Conservation (phyloP, 1,140 invertebrate genomes). For the Camponotus vicinus region DNA sequence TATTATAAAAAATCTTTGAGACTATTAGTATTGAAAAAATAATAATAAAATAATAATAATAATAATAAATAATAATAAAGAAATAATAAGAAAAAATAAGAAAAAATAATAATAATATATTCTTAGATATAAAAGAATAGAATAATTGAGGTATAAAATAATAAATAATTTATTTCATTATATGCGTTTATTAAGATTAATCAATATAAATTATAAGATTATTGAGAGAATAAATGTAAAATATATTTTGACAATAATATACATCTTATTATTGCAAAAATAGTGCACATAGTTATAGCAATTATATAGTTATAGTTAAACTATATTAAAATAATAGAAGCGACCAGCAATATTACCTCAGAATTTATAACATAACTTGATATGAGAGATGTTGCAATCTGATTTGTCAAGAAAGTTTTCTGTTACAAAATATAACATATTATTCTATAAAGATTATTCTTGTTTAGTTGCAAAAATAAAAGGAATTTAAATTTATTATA, state of each 20-base stretch:
- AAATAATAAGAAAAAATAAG: no score
- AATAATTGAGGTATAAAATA: neutral
- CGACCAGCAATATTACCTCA: neutral
- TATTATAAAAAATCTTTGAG: neutral
- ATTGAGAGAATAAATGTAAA: neutral
- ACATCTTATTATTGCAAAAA: neutral
- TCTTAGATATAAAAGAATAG: neutral
- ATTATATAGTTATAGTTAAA: no score
- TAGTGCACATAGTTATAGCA: neutral
- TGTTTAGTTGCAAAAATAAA: neutral
- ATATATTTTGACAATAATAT: neutral
- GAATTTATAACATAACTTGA: neutral
- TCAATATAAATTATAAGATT: neutral
- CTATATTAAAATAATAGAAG: neutral
- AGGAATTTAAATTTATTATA: neutral
- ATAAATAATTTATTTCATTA: constrained; percentile 1
- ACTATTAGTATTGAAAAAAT: neutral
- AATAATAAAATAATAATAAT: neutral
- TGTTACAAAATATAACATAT: neutral
- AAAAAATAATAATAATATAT: neutral
- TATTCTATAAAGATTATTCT: neutral
- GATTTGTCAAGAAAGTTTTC: neutral
- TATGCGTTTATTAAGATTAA: constrained; percentile 22
- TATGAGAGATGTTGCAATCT: neutral
- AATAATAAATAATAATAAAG: no score